Evolutionary conservation across 2,797 vertebrate species (phyloP).

Genomic region (Monodelphis domestica): DNA sequence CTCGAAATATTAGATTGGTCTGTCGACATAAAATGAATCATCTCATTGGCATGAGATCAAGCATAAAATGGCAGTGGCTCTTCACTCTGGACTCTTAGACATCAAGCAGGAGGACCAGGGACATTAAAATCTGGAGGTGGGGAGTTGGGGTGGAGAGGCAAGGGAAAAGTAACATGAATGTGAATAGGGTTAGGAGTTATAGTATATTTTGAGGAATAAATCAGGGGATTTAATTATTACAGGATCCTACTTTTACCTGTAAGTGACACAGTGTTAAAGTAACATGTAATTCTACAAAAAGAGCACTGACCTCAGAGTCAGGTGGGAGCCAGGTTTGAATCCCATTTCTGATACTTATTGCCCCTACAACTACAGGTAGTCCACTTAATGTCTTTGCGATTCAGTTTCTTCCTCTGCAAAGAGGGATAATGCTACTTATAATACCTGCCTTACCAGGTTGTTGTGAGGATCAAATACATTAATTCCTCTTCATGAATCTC

Average conservation of each 20-base stretch:
- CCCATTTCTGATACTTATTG: not conserved
- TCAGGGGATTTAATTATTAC: not conserved
- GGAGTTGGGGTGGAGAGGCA: constrained; percentile 7
- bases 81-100: constrained; percentile 58
- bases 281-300: not conserved
- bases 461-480: too few species aligned
- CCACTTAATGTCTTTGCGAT: too few species aligned
- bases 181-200: constrained; percentile 22
- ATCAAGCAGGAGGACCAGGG: constrained; percentile 30
- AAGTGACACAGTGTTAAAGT: not conserved
- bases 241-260: not conserved
- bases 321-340: not conserved
- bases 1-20: constrained; percentile 60
- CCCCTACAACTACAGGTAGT: too few species aligned
- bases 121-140: constrained; percentile 34
- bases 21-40: constrained; percentile 70
- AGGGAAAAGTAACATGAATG: constrained; percentile 43
- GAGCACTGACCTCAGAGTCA: not conserved
- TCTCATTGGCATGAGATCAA: constrained; percentile 66
- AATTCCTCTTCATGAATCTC: too few species aligned
- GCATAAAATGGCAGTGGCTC: constrained; percentile 54
- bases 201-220: not conserved
- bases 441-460: too few species aligned
- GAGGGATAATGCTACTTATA: too few species aligned
- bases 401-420: too few species aligned